A percentile compares a stretch with the other conserved stretches of the same genome.
phyloP scores from a whole-genome alignment of 2,113 vertebrate genomes.

The Ovis canadensis region DNA sequence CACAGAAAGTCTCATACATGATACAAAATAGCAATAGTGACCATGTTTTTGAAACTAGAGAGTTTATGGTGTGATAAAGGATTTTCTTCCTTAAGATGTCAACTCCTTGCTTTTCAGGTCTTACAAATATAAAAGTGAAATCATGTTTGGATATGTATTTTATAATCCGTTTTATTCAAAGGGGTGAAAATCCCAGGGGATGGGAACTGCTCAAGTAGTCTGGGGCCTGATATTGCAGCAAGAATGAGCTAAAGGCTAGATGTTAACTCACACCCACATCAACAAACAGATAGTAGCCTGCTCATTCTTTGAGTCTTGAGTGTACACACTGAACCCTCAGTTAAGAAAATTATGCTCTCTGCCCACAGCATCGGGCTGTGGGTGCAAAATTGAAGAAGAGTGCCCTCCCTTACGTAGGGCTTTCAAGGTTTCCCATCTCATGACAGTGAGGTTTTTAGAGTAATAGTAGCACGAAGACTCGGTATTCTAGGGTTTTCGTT shows the following conservation, averaged over 20 bases:
- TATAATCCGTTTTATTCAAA: not conserved
- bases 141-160: not conserved
- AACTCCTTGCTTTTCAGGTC: not conserved
- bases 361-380: not conserved
- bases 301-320: not conserved
- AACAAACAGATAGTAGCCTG: not conserved
- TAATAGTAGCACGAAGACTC: not conserved
- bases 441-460: not conserved
- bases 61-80: not conserved
- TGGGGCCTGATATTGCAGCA: not conserved
- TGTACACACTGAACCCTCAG: not conserved
- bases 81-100: not conserved
- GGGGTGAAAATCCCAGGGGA: not conserved
- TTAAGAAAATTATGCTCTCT: not conserved
- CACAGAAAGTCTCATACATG: not conserved
- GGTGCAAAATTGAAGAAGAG: not conserved
- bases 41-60: not conserved
- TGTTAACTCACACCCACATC: not conserved
- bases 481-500: not conserved
- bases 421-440: not conserved
- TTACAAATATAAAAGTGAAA: not conserved
- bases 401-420: accelerated
- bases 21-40: not conserved
- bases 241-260: not conserved
- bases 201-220: not conserved